A percentile compares a stretch with the other conserved stretches of the same genome.
Evolutionary conservation across 2,113 vertebrate species (phyloP).

Genomic region (Rhizomys pruinosus): DNA sequence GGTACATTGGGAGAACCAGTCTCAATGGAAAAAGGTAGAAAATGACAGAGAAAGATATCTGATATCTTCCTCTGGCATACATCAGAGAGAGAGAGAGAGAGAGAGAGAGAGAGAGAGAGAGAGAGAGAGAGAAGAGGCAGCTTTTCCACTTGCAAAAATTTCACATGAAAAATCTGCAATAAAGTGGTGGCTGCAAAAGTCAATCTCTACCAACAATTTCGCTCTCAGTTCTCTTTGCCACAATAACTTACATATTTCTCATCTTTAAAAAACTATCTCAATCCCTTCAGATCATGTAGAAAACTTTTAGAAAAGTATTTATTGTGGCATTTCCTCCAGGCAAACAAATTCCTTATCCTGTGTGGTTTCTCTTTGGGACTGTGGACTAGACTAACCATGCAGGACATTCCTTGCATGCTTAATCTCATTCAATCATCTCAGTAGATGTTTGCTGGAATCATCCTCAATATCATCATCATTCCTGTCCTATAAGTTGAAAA

Average conservation of each 20-base stretch:
- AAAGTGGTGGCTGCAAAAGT: background rate
- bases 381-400: background rate
- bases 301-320: background rate
- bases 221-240: constrained; percentile 33
- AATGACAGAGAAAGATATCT: no score
- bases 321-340: background rate
- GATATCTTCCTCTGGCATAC: no score
- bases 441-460: background rate
- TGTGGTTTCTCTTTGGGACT: background rate
- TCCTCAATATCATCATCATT: background rate
- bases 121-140: no score
- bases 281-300: background rate
- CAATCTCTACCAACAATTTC: constrained; percentile 13
- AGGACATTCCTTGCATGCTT: background rate
- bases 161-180: background rate
- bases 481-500: background rate
- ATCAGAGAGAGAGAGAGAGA: no score
- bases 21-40: no score
- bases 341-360: constrained; percentile 13
- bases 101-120: no score
- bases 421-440: background rate
- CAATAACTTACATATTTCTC: no score
- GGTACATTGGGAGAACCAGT: no score
- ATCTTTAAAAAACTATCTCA: background rate
- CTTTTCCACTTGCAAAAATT: background rate